Evolutionary conservation across 2,797 vertebrate species (phyloP).

Genomic region (Brachyalestes nurse): DNA sequence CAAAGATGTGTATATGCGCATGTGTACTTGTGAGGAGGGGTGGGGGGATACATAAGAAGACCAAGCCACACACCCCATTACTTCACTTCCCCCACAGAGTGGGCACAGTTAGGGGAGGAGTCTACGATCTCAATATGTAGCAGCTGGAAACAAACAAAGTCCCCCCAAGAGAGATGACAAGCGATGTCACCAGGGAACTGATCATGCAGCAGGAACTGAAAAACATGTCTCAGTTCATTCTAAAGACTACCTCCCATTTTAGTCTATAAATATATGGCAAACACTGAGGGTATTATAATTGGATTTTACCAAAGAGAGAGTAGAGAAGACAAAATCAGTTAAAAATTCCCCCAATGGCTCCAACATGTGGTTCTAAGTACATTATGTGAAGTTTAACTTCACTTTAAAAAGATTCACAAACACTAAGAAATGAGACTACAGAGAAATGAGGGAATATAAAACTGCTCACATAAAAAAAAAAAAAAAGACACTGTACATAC

Average conservation of each 20-base stretch:
- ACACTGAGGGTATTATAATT: too few species aligned
- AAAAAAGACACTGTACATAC: constrained; percentile 34
- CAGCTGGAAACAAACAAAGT: constrained; percentile 51
- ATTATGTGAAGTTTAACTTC: too few species aligned
- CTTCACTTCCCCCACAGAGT: background rate
- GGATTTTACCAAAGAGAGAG: too few species aligned
- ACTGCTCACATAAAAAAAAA: background rate
- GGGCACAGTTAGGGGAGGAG: background rate
- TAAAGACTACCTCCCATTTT: background rate
- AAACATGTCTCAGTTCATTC: constrained; percentile 35
- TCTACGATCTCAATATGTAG: constrained; percentile 25
- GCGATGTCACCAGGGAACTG: constrained; percentile 22
- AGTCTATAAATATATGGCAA: background rate
- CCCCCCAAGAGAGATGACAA: constrained; percentile 13
- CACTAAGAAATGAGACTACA: background rate
- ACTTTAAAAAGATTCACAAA: too few species aligned
- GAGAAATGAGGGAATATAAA: background rate
- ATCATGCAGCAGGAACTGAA: constrained; percentile 25
- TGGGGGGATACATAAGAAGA: background rate
- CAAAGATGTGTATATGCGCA: background rate
- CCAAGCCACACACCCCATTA: background rate
- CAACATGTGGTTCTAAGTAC: too few species aligned
- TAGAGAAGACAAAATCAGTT: too few species aligned
- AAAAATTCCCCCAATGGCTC: too few species aligned
- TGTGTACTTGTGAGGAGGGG: background rate